Percentiles rank a stretch among this genome's conserved stretches.
phyloP scores from a whole-genome alignment of 2,888 invertebrate species.

The Geophilus truncorum region DNA sequence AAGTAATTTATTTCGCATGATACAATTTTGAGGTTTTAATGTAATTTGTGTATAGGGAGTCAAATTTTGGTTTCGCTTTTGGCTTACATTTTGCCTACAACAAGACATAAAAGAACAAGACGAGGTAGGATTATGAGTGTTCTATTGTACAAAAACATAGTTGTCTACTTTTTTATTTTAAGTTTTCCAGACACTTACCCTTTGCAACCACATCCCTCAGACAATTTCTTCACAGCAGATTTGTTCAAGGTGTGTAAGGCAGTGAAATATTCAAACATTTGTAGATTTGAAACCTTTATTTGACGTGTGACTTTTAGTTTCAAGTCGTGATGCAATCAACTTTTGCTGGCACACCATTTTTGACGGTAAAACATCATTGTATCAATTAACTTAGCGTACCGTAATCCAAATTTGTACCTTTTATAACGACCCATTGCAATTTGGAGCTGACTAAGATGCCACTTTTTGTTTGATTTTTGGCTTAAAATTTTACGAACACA shows the following conservation, averaged over 20 bases:
- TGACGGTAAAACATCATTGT: not conserved
- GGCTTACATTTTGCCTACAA: not conserved
- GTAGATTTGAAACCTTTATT: not conserved
- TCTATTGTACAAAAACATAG: not conserved
- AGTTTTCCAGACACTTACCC: not conserved
- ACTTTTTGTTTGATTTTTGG: not conserved
- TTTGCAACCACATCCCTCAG: not conserved
- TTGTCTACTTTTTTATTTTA: not conserved
- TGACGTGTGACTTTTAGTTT: not conserved
- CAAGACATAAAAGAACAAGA: not conserved
- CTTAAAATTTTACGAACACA: too few species aligned
- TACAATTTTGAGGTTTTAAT: not conserved
- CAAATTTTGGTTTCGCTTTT: not conserved
- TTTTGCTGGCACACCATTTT: not conserved
- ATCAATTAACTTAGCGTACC: not conserved
- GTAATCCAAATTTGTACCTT: too few species aligned
- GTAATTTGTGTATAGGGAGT: not conserved
- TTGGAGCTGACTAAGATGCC: too few species aligned
- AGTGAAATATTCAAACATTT: not conserved
- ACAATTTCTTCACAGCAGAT: not conserved
- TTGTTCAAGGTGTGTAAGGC: not conserved
- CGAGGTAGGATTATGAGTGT: not conserved
- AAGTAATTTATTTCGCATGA: not conserved
- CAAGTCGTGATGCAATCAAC: not conserved
- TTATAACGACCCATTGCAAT: too few species aligned